Conservation (phyloP, 2,113 vertebrate species). For the Aix galericulata region DNA sequence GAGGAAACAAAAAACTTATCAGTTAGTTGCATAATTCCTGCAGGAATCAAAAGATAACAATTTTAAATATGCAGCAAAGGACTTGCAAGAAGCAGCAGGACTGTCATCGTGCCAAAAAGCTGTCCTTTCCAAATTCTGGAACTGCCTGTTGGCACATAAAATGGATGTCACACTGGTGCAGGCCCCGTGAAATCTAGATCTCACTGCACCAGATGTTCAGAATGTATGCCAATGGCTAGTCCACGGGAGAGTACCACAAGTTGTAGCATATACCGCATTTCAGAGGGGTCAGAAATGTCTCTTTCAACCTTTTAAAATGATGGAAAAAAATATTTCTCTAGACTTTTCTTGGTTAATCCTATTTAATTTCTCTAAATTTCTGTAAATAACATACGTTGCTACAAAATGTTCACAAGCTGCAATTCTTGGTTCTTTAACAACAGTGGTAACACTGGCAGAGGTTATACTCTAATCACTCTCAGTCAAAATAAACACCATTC, state of each 20-base stretch:
- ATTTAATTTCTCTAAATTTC: neutral
- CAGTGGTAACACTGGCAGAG: neutral
- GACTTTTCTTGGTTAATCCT: neutral
- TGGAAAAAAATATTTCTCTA: neutral
- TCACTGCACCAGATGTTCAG: neutral
- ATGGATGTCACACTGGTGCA: neutral
- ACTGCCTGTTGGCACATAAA: neutral
- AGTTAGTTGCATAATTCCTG: neutral
- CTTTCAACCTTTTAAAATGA: fast-evolving
- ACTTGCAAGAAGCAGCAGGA: neutral
- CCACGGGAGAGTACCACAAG: neutral
- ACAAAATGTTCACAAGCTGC: neutral
- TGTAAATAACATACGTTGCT: neutral
- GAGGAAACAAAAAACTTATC: neutral
- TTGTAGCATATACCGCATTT: neutral
- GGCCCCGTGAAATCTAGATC: neutral
- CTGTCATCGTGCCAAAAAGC: neutral
- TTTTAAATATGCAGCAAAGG: neutral
- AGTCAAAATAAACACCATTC: neutral
- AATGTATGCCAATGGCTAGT: neutral
- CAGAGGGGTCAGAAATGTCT: neutral
- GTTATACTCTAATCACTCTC: neutral
- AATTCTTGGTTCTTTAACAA: neutral
- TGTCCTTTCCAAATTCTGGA: neutral
- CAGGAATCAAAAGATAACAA: neutral